Base-by-base conservation (phyloP, 2,888 invertebrate genomes). In the Drosophila cracens region DNA sequence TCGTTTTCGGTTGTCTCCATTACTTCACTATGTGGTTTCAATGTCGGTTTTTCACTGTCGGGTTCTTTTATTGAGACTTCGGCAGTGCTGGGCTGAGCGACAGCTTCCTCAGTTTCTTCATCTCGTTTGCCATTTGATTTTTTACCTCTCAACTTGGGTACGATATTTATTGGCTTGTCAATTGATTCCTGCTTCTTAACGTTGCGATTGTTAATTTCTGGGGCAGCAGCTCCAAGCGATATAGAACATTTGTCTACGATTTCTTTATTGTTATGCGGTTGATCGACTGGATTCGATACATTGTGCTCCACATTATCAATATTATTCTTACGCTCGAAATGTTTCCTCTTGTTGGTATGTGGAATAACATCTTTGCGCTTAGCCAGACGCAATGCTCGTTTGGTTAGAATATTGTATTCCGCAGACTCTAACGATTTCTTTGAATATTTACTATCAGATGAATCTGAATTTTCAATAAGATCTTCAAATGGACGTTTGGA, bases 91-190 rank as follows among this genome's bases (percentile, higher is more conserved):
- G 16, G 65, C 21, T 54, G 52, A 7, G n/a, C 27, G 4, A 38
- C 38, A 18, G 57, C 29, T 29, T 36, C 36, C 38, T 74, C 82
- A 33, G 60, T 61, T 31, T 83, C 84, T n/a, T 87, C 84, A 8
- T 89, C 66, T 0, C 84, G 76, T 56, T 84, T 87, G 8, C 80
- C 87, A 65, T 85, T 84, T 7, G 81, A 83, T 67, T 90, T 90
- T 61, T 93, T 92, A 1, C 91, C 90, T 33, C 92, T 82, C 4
- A 92, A 66, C 69, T 93, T 93, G 13, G 93, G 92, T 4, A 91
- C 92, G 90, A 93, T 83, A 90, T 92, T 79, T 82, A 93, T 85
- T 21, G 85, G 90, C 67, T 91, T 92, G 21, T 90, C 91, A 40
- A 70, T 66, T 18, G 56, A 62, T 40, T 85, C 78, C 0, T 64